These are phyloP conservation scores for Sakesphorus luctuosus DNA, from an alignment of 2,113 vertebrate species.

Conservation along the genomic window DNA sequence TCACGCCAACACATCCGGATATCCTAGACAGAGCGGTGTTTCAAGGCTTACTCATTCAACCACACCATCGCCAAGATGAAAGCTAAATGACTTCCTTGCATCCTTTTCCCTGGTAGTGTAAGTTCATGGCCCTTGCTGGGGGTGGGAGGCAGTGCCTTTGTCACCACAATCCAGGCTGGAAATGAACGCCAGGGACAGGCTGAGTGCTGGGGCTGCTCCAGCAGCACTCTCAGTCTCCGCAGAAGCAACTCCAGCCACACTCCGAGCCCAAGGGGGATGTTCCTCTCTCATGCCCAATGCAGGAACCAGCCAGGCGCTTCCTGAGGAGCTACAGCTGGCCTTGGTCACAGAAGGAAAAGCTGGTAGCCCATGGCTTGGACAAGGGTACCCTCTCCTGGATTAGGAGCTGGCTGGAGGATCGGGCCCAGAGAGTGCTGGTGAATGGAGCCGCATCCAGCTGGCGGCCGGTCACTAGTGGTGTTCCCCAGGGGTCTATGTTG, in stretches of 20 bases:
- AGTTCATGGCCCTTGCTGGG: background rate
- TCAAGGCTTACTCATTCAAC: background rate
- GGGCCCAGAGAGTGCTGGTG: too few relatives aligned
- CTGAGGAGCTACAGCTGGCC: fast-evolving
- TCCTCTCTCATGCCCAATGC: fast-evolving
- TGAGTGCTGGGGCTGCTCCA: too few relatives aligned
- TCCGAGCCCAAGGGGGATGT: background rate
- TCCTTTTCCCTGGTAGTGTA: fast-evolving
- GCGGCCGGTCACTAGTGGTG: too few relatives aligned
- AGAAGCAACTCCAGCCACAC: background rate
- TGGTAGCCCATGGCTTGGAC: too few relatives aligned
- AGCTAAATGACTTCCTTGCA: background rate
- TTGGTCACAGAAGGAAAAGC: too few relatives aligned
- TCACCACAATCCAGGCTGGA: fast-evolving
- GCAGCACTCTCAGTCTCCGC: background rate
- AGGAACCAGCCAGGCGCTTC: background rate
- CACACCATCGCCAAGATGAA: background rate
- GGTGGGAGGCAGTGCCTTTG: background rate
- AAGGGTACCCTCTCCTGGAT: too few relatives aligned
- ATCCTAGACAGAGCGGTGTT: background rate
- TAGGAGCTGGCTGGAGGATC: too few relatives aligned
- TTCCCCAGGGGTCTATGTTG: too few relatives aligned
- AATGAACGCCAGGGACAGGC: fast-evolving
- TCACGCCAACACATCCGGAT: background rate
- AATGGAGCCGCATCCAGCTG: too few relatives aligned